Percentiles rank a stretch among this genome's conserved stretches.
Conservation (phyloP, 2,113 vertebrate species). For the Saccopteryx leptura region DNA sequence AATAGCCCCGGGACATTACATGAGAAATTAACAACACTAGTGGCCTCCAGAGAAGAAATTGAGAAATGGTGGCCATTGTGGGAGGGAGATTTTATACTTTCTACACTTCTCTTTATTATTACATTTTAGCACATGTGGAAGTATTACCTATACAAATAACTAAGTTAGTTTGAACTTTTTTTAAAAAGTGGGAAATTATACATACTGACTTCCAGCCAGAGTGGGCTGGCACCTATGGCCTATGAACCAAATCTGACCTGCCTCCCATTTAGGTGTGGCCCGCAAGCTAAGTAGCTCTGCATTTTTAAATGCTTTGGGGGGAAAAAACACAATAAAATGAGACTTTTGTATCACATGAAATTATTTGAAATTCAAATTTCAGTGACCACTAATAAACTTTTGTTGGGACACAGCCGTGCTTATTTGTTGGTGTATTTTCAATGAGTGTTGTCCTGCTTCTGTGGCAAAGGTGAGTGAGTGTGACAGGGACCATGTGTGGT, state of each 20-base stretch:
- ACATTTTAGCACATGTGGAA: neutral
- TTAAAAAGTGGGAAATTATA: neutral
- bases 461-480: neutral
- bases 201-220: neutral
- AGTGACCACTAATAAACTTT: neutral
- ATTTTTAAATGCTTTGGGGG: neutral
- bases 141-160: neutral
- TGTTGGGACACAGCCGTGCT: neutral
- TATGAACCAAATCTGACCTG: neutral
- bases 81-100: neutral
- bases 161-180: neutral
- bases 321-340: neutral
- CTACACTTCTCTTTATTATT: neutral
- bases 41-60: neutral
- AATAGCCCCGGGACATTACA: neutral
- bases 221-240: neutral
- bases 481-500: neutral
- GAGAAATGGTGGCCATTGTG: neutral
- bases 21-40: too few relatives aligned
- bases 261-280: neutral
- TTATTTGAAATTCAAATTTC: neutral
- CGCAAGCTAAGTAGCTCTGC: neutral
- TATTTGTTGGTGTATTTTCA: neutral
- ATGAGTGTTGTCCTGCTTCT: neutral
- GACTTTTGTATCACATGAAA: neutral